phyloP scores from a whole-genome alignment of 2,888 invertebrate species.

The Microplitis manilae region DNA sequence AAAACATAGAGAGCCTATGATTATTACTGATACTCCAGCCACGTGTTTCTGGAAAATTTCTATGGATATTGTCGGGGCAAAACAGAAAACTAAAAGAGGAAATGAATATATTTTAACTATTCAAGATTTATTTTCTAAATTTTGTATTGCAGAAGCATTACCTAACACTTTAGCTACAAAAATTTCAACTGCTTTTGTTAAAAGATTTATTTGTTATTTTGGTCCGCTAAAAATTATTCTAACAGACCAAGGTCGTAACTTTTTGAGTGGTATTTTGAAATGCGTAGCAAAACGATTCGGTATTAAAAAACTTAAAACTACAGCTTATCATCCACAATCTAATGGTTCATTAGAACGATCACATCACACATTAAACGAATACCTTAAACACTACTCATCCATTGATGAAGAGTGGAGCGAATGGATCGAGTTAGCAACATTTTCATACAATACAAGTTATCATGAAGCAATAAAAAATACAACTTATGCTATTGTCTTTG shows the following conservation, averaged over 20 bases:
- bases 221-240: too few relatives aligned
- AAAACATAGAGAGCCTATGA: conserved; percentile 17
- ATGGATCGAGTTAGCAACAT: too few relatives aligned
- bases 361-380: too few relatives aligned
- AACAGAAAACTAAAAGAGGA: conserved; percentile 10
- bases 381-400: too few relatives aligned
- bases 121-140: conserved; percentile 45
- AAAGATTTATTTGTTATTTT: conserved; percentile 46
- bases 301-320: conserved; percentile 46
- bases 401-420: too few relatives aligned
- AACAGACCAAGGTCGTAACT: conserved; percentile 53
- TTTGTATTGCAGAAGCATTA: conserved; percentile 41
- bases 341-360: too few relatives aligned
- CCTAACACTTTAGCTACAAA: conserved; percentile 41
- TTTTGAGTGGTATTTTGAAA: conserved; percentile 46
- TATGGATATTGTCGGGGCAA: conserved; percentile 16
- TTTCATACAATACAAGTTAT: too few relatives aligned
- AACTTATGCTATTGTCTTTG: conserved; percentile 32
- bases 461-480: too few relatives aligned
- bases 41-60: conserved; percentile 14
- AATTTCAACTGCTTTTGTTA: conserved; percentile 48
- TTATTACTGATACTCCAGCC: conserved; percentile 14
- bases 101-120: conserved; percentile 35
- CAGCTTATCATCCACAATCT: too few relatives aligned
- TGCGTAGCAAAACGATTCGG: conserved; percentile 46